Evolutionary conservation across 1,140 invertebrate genomes (phyloP).

Genomic region (Drosophila littoralis): DNA sequence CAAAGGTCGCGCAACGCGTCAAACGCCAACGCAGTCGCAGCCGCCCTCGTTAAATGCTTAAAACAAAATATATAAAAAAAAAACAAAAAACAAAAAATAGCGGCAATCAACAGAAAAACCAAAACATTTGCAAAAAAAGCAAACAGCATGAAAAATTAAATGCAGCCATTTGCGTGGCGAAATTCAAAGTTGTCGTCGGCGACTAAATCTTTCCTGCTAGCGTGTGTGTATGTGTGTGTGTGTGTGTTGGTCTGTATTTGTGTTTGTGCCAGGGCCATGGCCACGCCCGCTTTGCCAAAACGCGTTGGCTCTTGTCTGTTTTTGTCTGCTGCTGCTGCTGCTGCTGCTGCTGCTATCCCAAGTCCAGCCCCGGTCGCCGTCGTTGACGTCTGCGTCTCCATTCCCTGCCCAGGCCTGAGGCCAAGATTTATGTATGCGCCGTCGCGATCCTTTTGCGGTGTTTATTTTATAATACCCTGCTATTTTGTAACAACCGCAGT

Average conservation of each 20-base stretch:
- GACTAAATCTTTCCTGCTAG: conserved; percentile 31
- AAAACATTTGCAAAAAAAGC: conserved; percentile 27
- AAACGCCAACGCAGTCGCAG: conserved; percentile 23
- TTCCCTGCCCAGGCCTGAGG: conserved; percentile 27
- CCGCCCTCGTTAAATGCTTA: conserved; percentile 13
- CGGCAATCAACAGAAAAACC: conserved; percentile 21
- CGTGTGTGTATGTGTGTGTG: conserved; percentile 4
- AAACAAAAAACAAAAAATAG: conserved; percentile 62
- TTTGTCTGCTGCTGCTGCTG: not conserved
- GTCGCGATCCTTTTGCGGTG: conserved; percentile 58
- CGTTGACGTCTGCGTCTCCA: conserved; percentile 6
- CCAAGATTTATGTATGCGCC: conserved; percentile 51
- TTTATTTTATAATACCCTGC: conserved; percentile 68
- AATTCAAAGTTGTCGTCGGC: conserved; percentile 65
- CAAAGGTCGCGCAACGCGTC: conserved; percentile 59
- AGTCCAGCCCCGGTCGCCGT: conserved; percentile 10
- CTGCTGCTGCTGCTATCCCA: not conserved
- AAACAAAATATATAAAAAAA: conserved; percentile 49
- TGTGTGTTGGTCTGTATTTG: conserved; percentile 12
- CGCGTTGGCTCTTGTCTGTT: conserved; percentile 43
- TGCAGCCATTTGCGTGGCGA: conserved; percentile 71
- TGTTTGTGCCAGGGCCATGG: conserved; percentile 33
- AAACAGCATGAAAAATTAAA: conserved; percentile 61
- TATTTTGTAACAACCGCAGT: not conserved
- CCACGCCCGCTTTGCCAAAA: conserved; percentile 47